Percentiles rank a stretch among this genome's conserved stretches.
Conservation (phyloP, 2,113 vertebrate species). For the Empidonax alnorum region DNA sequence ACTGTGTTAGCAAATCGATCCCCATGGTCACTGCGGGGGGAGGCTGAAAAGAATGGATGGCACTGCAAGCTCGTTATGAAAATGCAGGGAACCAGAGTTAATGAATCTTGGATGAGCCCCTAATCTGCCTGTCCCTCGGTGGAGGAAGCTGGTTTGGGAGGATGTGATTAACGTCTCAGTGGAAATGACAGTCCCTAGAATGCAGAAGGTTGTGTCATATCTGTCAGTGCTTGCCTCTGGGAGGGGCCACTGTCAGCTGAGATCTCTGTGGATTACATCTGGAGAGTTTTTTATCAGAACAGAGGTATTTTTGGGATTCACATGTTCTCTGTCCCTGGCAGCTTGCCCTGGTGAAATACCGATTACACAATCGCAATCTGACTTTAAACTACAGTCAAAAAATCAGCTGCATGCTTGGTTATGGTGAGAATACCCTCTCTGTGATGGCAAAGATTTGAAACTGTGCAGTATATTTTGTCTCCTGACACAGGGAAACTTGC, state of each 20-base stretch:
- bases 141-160: neutral
- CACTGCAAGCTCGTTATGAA: constrained; percentile 11
- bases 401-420: neutral
- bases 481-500: neutral
- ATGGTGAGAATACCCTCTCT: neutral
- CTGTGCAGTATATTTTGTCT: neutral
- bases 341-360: constrained; percentile 25
- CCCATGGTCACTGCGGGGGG: neutral
- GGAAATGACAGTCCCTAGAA: neutral
- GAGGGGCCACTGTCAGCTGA: neutral
- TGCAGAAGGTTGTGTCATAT: neutral
- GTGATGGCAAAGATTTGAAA: neutral
- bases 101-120: constrained; percentile 15
- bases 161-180: neutral
- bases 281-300: neutral
- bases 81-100: constrained; percentile 31
- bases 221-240: neutral
- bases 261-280: neutral
- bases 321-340: constrained; percentile 4
- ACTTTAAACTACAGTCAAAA: neutral
- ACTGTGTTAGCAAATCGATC: neutral
- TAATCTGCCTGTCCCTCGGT: neutral
- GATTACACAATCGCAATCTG: constrained; percentile 28
- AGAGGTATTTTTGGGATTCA: constrained; percentile 30
- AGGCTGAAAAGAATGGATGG: constrained; percentile 37